Base-by-base conservation (phyloP, 1,140 invertebrate genomes). In the Ceratina australensis region DNA sequence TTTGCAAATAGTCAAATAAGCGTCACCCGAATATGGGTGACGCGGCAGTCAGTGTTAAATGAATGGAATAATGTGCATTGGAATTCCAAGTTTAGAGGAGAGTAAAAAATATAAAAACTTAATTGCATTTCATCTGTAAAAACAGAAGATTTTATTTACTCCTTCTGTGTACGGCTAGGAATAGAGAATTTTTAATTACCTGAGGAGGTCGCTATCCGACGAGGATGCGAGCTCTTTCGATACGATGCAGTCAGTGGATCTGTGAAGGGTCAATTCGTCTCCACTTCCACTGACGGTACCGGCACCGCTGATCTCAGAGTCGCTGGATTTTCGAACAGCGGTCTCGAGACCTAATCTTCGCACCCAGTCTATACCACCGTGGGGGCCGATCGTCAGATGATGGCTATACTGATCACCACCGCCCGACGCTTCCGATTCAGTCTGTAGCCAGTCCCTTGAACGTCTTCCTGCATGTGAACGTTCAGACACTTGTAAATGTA, bases 201-300 rank as follows among this genome's bases (percentile, higher is more conserved):
- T 89, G 56, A 94, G 86, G 42, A 94, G 91, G 85, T 94, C 94
- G 24, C 93, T 94, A 71, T 95, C 94, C 5, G 93, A 94, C 67
- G 94, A 94, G 0, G 94, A 93, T 1, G 93, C 92, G 54, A 92
- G 89, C 79, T 95, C 94, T 87, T 95, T 95, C 1, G 93, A 90
- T 52, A 93, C 93, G 83, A 95, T 95, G 82, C 95, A 95, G 88
- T 95, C 95, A 65, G 94, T 95, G 74, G 95, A 95, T 79, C 94
- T 92, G 88, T 95, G 94, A 28, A 95, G 89, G 54, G 93, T 90
- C 16, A 92, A 80, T 72, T 93, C 93, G 49, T 93, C 93, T 47
- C 86, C 89, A 75, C 88, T 90, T 89, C 90, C 86, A 90, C 93
- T 89, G 91, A 93, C 85, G 4, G 82, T 83, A 22, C 87, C 84